Evolutionary conservation across 1,140 invertebrate species (phyloP).

Genomic region (Meloidogyne chitwoodi): DNA sequence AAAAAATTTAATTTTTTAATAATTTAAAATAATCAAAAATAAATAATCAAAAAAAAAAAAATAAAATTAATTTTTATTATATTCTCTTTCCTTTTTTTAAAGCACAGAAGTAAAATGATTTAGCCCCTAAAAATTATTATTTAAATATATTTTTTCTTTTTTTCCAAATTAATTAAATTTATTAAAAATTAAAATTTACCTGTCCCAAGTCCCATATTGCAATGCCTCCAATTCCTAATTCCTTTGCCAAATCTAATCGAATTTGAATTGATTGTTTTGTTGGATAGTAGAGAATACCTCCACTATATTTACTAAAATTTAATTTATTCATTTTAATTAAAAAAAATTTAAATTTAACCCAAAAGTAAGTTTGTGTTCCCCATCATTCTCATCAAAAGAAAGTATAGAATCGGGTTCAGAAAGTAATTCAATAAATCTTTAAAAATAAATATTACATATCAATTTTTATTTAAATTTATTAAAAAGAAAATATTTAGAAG

Average conservation of each 20-base stretch:
- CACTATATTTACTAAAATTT: constrained; percentile 2
- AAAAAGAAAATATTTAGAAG: too few relatives aligned
- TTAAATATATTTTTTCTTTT: neutral
- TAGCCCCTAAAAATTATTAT: constrained; percentile 65
- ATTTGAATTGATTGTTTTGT: constrained; percentile 77
- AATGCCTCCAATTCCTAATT: constrained; percentile 74
- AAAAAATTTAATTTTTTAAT: too few relatives aligned
- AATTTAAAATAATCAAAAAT: too few relatives aligned
- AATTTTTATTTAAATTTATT: too few relatives aligned
- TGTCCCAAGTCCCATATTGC: constrained; percentile 92
- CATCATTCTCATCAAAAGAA: constrained; percentile 7
- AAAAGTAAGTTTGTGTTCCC: constrained; percentile 17
- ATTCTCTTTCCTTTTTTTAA: constrained; percentile 61
- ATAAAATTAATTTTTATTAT: too few relatives aligned
- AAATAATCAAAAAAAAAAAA: too few relatives aligned
- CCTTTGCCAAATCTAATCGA: constrained; percentile 74
- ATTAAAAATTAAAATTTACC: constrained; percentile 25
- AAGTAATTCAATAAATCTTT: constrained; percentile 26
- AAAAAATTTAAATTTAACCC: constrained; percentile 11
- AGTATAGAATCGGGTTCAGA: constrained; percentile 13
- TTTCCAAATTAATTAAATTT: neutral
- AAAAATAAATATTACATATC: constrained; percentile 1
- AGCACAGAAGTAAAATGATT: constrained; percentile 90
- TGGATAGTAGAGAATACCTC: constrained; percentile 67
- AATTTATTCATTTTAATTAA: neutral